Conservation (phyloP, 2,888 invertebrate genomes). For the Lutraria lutraria region DNA sequence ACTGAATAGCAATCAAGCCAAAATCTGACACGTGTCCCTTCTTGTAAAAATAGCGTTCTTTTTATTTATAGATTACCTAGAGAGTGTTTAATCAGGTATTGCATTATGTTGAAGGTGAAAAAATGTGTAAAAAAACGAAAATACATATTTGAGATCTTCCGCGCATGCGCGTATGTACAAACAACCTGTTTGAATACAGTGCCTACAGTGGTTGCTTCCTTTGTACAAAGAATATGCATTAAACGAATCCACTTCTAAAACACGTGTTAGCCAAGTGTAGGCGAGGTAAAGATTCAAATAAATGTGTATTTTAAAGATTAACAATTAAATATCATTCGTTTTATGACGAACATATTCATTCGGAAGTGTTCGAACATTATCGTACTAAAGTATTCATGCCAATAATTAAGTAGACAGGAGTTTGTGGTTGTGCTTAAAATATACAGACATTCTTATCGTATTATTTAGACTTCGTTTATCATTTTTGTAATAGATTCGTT, state of each 20-base stretch:
- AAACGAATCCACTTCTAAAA: constrained; percentile 4
- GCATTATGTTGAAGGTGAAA: background rate
- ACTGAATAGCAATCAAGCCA: background rate
- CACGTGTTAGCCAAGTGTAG: constrained; percentile 16
- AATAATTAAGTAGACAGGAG: constrained; percentile 13
- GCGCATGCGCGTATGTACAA: background rate
- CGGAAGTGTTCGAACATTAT: constrained; percentile 10
- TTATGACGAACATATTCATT: constrained; percentile 8
- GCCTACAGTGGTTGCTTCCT: background rate
- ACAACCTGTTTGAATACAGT: constrained; percentile 5
- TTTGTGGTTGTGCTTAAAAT: constrained; percentile 11
- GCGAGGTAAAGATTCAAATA: constrained; percentile 22
- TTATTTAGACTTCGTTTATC: background rate
- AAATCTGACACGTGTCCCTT: background rate
- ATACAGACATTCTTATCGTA: background rate
- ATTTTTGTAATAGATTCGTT: background rate
- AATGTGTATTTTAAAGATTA: constrained; percentile 19
- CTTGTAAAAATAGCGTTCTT: background rate
- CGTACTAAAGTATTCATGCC: constrained; percentile 1
- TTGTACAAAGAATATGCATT: background rate
- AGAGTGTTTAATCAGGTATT: background rate
- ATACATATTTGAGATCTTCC: background rate
- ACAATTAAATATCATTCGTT: background rate
- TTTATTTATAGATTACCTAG: background rate
- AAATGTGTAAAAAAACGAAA: background rate